Evolutionary conservation across 2,113 vertebrate species (phyloP), one percentile per base, ranked within the genome.

Genomic region (Phasianus colchicus): DNA sequence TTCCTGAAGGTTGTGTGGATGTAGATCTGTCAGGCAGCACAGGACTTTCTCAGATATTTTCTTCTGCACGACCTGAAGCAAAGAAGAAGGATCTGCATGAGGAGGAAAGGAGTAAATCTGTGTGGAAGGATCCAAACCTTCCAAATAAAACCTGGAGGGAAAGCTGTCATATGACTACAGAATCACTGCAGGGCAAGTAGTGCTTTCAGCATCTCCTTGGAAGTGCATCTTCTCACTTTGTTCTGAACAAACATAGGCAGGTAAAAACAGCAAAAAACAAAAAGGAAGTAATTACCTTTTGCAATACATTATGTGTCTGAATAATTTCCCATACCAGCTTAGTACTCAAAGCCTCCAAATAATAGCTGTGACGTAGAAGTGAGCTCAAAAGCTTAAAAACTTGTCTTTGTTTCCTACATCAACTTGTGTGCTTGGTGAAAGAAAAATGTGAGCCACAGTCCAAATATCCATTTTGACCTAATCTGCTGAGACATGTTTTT

Each of bases 101-200:
- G 8, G 19, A 45, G 30, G 22, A 58, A 34, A 57, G 21, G 22
- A 76, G 30, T 3, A 74, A 32, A 15, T 38, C 67, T 8, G 9
- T 45, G 4, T 78, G 27, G 45, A 66, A 58, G 15, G 22, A 38
- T 63, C 21, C 7, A 40, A 22, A 32, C 58, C 9, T 72, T 66
- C 29, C 18, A 15, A 50, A 7, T 3, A 4, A 9, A 7, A 1
- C 34, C 10, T 29, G 1, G 7, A 12, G 13, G 5, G 2, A 48
- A 75, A 43, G 29, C 15, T 83, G 20, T 55, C 2, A 0, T 22
- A 6, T 25, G 29, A 22, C 24, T 73, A 19, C 13, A 69, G 43
- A 80, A 27, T 32, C 38, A 16, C 25, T 63, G 24, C 1, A 36
- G 13, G 58, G n/a, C 13, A 24, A 13, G 9, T 21, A 24, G 18